phyloP scores from a whole-genome alignment of 2,113 vertebrate species.

The Naja naja region DNA sequence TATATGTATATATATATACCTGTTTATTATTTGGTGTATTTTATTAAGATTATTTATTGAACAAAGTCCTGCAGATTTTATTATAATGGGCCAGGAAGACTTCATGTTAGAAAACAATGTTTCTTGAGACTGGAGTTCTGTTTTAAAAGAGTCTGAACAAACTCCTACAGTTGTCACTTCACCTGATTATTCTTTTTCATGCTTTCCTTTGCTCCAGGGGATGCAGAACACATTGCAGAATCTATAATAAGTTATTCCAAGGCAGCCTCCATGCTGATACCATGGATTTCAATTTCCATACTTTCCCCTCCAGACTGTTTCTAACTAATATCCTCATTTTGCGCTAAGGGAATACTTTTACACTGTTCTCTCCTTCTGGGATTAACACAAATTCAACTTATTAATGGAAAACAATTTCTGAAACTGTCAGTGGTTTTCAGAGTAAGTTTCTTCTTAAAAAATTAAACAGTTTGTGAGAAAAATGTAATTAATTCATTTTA shows the following conservation, averaged over 20 bases:
- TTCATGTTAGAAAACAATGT: background rate
- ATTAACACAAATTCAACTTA: slow-evolving; percentile 49
- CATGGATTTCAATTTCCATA: slow-evolving; percentile 55
- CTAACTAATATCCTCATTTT: slow-evolving; percentile 59
- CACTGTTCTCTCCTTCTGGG: slow-evolving; percentile 28
- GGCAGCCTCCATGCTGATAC: slow-evolving; percentile 43
- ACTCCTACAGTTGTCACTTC: slow-evolving; percentile 33
- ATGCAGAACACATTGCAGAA: background rate
- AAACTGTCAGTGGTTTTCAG: slow-evolving; percentile 31
- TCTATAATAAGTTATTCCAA: slow-evolving; percentile 56
- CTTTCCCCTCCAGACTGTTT: slow-evolving; percentile 58
- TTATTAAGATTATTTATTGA: background rate
- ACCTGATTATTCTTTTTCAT: slow-evolving; percentile 6
- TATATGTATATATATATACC: background rate
- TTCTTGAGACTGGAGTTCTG: background rate
- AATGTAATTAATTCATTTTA: slow-evolving; percentile 16
- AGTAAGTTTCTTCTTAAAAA: background rate
- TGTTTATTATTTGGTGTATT: background rate
- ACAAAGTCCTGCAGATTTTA: background rate
- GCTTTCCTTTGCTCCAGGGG: slow-evolving; percentile 40
- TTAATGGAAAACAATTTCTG: slow-evolving; percentile 28
- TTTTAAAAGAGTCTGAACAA: background rate
- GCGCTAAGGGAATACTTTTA: slow-evolving; percentile 42
- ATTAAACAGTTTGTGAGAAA: slow-evolving; percentile 14
- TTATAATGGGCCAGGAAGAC: background rate